phyloP scores from a whole-genome alignment of 1,140 invertebrate species.

The Nasonia giraulti region DNA sequence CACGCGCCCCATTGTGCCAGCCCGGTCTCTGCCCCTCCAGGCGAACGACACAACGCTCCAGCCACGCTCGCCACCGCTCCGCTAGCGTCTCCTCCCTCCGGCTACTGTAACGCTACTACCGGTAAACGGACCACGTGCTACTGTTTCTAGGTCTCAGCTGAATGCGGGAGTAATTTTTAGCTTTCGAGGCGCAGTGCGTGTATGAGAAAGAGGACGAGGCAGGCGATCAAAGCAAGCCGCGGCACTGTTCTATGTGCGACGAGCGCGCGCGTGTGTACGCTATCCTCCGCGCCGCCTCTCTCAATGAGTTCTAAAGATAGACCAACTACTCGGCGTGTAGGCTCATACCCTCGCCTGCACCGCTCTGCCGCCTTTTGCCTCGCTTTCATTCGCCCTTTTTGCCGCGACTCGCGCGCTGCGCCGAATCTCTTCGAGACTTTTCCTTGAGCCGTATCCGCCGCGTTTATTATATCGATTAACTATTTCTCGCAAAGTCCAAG shows the following conservation, averaged over 20 bases:
- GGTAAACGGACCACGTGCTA: not conserved
- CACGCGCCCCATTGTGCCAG: conserved; percentile 5
- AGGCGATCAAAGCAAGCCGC: too few species aligned
- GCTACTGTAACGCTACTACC: not conserved
- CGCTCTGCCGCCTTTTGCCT: conserved; percentile 8
- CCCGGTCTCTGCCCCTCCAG: not conserved
- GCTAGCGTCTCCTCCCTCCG: not conserved
- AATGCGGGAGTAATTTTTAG: too few species aligned
- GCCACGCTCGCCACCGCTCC: too few species aligned
- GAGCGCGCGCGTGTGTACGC: not conserved
- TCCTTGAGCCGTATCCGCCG: not conserved
- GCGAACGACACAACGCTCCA: not conserved
- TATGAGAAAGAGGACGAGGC: too few species aligned
- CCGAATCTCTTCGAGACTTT: not conserved
- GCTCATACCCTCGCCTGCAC: conserved; percentile 19
- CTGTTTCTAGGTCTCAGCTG: too few species aligned
- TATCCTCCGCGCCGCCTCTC: not conserved
- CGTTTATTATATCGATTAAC: too few species aligned
- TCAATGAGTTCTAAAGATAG: conserved; percentile 71
- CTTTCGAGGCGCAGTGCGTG: too few species aligned
- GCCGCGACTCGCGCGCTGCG: not conserved
- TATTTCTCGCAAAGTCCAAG: too few species aligned
- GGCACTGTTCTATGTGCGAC: too few species aligned
- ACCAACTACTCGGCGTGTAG: conserved; percentile 42
- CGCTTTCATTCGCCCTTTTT: conserved; percentile 55